Evolutionary conservation across 1,140 invertebrate species (phyloP).

Genomic region (Heliconius nattereri): DNA sequence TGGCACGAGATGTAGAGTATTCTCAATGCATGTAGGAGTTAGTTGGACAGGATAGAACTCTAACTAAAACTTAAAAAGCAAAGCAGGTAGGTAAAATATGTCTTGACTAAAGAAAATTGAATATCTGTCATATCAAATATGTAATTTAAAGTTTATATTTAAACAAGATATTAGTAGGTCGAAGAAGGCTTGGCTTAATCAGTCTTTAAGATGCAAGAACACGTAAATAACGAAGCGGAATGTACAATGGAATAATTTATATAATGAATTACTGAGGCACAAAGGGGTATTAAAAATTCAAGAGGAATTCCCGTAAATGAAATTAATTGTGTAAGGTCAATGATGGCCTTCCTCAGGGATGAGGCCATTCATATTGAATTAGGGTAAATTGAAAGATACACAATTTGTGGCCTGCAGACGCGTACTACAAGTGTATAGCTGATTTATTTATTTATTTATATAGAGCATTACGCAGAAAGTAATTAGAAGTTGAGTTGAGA

Average conservation of each 20-base stretch:
- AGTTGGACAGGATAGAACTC: no score
- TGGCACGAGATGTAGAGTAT: no score
- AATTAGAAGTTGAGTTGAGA: constrained; percentile 26
- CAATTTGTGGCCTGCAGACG: constrained; percentile 5
- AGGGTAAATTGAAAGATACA: constrained; percentile 16
- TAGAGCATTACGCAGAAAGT: constrained; percentile 21
- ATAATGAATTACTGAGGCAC: neutral
- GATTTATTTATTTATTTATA: constrained; percentile 25
- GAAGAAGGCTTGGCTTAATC: no score
- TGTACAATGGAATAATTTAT: neutral
- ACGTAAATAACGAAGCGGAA: neutral
- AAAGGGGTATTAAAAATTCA: constrained; percentile 11
- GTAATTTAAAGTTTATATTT: no score
- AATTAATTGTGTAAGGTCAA: constrained; percentile 17
- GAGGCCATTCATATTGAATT: constrained; percentile 17
- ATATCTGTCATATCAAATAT: no score
- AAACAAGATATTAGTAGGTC: no score
- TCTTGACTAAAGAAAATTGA: no score
- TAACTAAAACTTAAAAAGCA: no score
- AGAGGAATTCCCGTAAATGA: neutral
- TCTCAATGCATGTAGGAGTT: no score
- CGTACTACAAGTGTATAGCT: neutral
- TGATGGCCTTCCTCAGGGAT: neutral
- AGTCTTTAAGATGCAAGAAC: constrained; percentile 1
- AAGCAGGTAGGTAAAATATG: no score